phyloP scores from a whole-genome alignment of 2,888 invertebrate species.

The Dynastes hyllus region DNA sequence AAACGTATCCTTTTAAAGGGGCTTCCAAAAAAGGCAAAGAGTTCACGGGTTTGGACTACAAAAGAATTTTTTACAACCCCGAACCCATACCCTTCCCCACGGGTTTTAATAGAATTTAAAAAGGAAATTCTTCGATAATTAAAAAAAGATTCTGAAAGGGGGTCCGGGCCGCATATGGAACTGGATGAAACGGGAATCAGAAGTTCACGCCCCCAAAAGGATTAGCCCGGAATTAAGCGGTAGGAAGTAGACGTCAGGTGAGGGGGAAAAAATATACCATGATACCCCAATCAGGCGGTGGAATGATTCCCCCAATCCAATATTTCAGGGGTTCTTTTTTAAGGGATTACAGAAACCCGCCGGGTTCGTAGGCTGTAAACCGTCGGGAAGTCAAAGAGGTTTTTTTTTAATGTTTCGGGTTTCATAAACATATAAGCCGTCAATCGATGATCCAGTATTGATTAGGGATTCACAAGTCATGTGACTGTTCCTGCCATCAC shows the following conservation, averaged over 20 bases:
- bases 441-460: no score
- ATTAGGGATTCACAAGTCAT: no score
- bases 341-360: no score
- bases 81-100: constrained; percentile 55
- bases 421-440: no score
- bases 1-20: constrained; percentile 28
- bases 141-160: constrained; percentile 51
- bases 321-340: constrained; percentile 61
- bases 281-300: constrained; percentile 62
- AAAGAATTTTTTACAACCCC: constrained; percentile 52
- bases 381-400: no score
- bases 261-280: constrained; percentile 65
- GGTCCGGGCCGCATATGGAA: constrained; percentile 59
- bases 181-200: constrained; percentile 65
- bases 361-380: no score
- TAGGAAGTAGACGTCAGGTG: constrained; percentile 64
- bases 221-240: constrained; percentile 65
- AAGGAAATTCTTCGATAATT: constrained; percentile 58
- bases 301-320: constrained; percentile 62
- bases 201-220: constrained; percentile 64
- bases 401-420: no score
- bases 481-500: no score
- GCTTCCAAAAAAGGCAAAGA: constrained; percentile 50
- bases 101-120: constrained; percentile 59
- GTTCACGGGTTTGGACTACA: constrained; percentile 54